A percentile compares a stretch with the other conserved stretches of the same genome.
Conservation (phyloP, 1,140 invertebrate genomes). For the Pygmarrhopalites habei region DNA sequence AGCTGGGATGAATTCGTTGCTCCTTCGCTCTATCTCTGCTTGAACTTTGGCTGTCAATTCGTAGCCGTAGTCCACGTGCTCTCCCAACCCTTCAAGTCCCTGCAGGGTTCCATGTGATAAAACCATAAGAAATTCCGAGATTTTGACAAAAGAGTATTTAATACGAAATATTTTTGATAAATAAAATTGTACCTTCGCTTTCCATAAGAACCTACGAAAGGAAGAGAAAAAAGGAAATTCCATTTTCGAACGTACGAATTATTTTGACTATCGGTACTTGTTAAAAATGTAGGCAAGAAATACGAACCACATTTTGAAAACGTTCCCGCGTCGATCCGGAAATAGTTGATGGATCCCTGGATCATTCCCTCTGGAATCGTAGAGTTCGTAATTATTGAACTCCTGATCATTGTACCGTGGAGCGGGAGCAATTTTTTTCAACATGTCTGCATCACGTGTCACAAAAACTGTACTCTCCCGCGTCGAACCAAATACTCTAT, state of each 20-base stretch:
- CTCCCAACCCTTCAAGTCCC: slow-evolving; percentile 65
- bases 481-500: neutral
- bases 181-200: too few species aligned
- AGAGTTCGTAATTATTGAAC: neutral
- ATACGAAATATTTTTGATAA: neutral
- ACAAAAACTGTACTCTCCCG: too few species aligned
- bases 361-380: neutral
- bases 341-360: neutral
- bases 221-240: too few species aligned
- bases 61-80: neutral
- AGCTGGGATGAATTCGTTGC: too few species aligned
- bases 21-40: too few species aligned
- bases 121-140: too few species aligned
- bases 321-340: neutral
- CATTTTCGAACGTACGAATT: too few species aligned
- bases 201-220: too few species aligned
- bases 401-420: neutral
- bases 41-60: too few species aligned
- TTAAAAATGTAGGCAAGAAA: too few species aligned
- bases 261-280: too few species aligned
- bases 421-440: neutral
- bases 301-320: slow-evolving; percentile 5
- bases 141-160: neutral
- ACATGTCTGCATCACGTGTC: neutral
- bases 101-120: neutral